These are phyloP conservation scores for Aythya fuligula DNA, from an alignment of 2,797 vertebrate genomes.

Conservation along the genomic window DNA sequence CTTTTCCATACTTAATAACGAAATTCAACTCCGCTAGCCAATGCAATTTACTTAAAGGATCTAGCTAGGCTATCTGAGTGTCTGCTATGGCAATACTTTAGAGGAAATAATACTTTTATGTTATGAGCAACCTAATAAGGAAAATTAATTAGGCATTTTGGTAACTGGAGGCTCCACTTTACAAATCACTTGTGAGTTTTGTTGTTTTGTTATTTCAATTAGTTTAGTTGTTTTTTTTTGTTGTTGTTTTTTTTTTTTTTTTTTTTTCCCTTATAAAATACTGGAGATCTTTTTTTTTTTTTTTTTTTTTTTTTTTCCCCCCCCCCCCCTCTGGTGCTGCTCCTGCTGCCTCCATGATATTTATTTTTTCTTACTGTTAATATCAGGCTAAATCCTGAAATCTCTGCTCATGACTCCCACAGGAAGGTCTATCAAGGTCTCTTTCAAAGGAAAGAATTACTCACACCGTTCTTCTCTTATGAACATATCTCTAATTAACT, in stretches of 20 bases:
- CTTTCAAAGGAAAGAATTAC: conserved; percentile 57
- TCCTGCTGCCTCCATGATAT: background rate
- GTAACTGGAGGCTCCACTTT: conserved; percentile 20
- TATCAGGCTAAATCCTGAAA: conserved; percentile 13
- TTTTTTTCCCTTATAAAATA: background rate
- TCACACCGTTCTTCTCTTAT: conserved; percentile 23
- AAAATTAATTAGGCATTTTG: conserved; percentile 45
- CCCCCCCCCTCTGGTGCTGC: background rate
- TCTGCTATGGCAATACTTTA: background rate
- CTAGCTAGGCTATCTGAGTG: background rate
- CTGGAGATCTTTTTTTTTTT: background rate
- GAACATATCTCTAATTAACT: conserved; percentile 14
- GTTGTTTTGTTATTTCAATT: background rate
- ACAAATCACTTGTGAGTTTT: conserved; percentile 9
- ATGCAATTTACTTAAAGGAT: conserved; percentile 23
- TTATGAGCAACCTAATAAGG: conserved; percentile 25
- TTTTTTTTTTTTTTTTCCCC: too few species aligned
- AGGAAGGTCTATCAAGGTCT: conserved; percentile 55
- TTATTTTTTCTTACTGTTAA: background rate
- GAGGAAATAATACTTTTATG: conserved; percentile 44
- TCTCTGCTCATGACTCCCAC: conserved; percentile 21
- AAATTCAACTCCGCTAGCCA: conserved; percentile 40
- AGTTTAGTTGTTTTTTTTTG: background rate
- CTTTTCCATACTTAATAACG: conserved; percentile 47
- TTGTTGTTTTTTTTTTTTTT: background rate